Evolutionary conservation across 2,888 invertebrate genomes (phyloP).

Genomic region (Trichacis sp.): DNA sequence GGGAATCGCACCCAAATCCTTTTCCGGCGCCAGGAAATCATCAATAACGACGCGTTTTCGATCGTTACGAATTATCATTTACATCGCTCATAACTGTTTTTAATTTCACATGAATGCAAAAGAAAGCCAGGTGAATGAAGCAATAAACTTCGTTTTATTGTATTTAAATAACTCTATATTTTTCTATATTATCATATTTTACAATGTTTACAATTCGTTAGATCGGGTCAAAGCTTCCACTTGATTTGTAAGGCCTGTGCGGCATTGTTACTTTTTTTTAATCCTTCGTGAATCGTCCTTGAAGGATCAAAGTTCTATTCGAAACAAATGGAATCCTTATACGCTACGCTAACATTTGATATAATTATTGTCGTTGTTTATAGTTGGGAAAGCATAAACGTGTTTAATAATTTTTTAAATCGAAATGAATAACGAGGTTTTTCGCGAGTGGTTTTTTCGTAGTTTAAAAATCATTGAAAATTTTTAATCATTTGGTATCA

Average conservation of each 20-base stretch:
- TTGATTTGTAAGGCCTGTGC: constrained; percentile 33
- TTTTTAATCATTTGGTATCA: too few species aligned
- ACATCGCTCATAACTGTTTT: too few species aligned
- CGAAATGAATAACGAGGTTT: neutral
- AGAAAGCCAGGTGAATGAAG: too few species aligned
- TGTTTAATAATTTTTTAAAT: too few species aligned
- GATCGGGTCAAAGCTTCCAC: constrained; percentile 15
- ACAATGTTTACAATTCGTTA: constrained; percentile 30
- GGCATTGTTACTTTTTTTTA: constrained; percentile 1
- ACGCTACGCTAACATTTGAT: constrained; percentile 10
- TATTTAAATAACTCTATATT: constrained; percentile 32
- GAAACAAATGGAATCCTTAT: neutral
- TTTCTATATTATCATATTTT: constrained; percentile 21
- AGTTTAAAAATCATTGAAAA: too few species aligned
- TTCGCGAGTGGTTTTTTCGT: too few species aligned
- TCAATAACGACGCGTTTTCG: constrained; percentile 17
- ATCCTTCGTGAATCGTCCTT: constrained; percentile 1
- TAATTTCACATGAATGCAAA: too few species aligned
- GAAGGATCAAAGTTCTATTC: constrained; percentile 1
- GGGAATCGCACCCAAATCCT: constrained; percentile 41
- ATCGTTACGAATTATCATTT: too few species aligned
- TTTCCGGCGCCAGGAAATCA: constrained; percentile 35
- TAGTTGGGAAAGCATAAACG: neutral
- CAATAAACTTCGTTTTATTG: too few species aligned
- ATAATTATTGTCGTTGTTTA: constrained; percentile 29